Evolutionary conservation across 2,113 vertebrate genomes (phyloP), one percentile per base, ranked within the genome.

Genomic region (Shinisaurus crocodilurus): DNA sequence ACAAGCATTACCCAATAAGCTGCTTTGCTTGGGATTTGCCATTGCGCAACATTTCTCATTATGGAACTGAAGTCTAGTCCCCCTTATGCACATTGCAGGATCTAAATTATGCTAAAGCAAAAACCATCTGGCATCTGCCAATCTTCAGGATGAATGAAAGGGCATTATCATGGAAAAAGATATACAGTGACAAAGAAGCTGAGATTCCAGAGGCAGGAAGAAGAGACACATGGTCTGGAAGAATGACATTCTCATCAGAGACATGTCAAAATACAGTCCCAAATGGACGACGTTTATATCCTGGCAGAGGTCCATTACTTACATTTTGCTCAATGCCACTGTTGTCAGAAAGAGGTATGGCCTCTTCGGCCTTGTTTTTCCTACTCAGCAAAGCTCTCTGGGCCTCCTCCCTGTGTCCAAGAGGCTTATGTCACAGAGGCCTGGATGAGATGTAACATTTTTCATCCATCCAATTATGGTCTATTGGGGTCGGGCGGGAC

Each of bases 1-100:
- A 2, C 74, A 37, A 48, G 75, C 79, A 80, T 80, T 40, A 91
- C 60, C 72, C 75, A 90, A 18, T 12, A 94, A 93, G 3, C 37
- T 87, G 54, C 81, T 94, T 74, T 85, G 92, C 16, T 57, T 34
- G 67, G 40, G 54, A 18, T 69, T 91, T 76, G 6, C 69, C 82
- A 40, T 82, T 57, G 81, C 27, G 6, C 45, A 50, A 50, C 27
- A 32, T 6, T 29, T 1, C 45, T 80, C 13, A 15, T 60, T 60
- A 60, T 50, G 27, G 32, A 29, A 43, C 29, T 15, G 23, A 50
- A 23, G 45, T 32, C 40, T 32, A 72, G 69, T 72, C 9, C 34
- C 5, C 27, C 50, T 50, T 80, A 27, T 48, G 25, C 76, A 32
- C 43, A 29, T 80, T 50, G 23, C 45, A 29, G 45, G 27, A 32